Evolutionary conservation across 2,888 invertebrate species (phyloP).

Genomic region (Chrysopilus asiliformis): DNA sequence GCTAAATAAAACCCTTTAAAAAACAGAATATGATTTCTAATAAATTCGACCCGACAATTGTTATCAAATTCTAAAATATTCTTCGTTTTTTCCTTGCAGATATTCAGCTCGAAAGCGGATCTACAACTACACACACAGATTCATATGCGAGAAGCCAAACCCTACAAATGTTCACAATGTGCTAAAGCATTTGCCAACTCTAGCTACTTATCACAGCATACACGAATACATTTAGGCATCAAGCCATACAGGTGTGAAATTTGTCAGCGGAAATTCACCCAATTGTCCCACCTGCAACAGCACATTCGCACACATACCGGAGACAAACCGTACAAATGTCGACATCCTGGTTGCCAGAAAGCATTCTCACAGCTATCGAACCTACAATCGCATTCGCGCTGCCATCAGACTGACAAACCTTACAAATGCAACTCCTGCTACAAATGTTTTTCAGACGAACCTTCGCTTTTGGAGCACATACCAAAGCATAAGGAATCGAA

Average conservation of each 20-base stretch:
- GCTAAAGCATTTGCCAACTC: conserved; percentile 99
- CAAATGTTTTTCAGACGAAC: conserved; percentile 98
- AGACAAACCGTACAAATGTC: conserved; percentile 97
- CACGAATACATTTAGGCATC: conserved; percentile 96
- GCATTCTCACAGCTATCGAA: conserved; percentile 98
- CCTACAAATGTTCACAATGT: conserved; percentile 99
- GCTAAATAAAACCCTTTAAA: no score
- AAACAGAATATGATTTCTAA: no score
- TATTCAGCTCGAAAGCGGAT: conserved; percentile 95
- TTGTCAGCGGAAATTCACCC: conserved; percentile 97
- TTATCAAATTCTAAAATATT: conserved; percentile 1
- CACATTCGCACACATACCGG: conserved; percentile 99
- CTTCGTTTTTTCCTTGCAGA: conserved; percentile 52
- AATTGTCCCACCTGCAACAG: conserved; percentile 97
- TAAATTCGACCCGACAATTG: no score
- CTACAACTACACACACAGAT: conserved; percentile 94
- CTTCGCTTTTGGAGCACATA: conserved; percentile 94
- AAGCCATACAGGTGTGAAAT: conserved; percentile 98
- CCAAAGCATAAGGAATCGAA: conserved; percentile 99
- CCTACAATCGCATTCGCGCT: conserved; percentile 96
- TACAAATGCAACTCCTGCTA: conserved; percentile 99
- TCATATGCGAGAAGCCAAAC: conserved; percentile 98
- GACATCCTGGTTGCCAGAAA: conserved; percentile 94
- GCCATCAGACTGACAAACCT: conserved; percentile 99
- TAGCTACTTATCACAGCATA: conserved; percentile 97